These are phyloP conservation scores for Hydrozoanthus tunicans DNA, from an alignment of 64 coral and sea anemone genomes.

Conservation along the genomic window DNA sequence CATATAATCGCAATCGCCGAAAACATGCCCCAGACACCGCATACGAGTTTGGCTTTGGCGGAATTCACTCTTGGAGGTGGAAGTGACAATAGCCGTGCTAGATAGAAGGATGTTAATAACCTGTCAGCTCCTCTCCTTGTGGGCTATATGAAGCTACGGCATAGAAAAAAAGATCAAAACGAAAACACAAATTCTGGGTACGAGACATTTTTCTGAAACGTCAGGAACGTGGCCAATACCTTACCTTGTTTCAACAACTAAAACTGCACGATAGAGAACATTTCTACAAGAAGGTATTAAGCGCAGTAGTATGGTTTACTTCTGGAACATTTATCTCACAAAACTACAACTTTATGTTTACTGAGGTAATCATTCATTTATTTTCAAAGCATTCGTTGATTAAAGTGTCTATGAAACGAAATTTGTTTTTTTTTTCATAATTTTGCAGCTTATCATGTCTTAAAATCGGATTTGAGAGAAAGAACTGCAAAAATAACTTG, in stretches of 20 bases:
- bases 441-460: no score
- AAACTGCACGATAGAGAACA: slow-evolving; percentile 36
- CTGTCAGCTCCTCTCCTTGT: slow-evolving; percentile 30
- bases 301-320: slow-evolving; percentile 31
- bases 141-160: slow-evolving; percentile 13
- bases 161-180: slow-evolving; percentile 20
- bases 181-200: slow-evolving; percentile 29
- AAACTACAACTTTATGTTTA: slow-evolving; percentile 27
- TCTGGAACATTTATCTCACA: not conserved
- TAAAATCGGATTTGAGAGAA: no score
- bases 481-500: no score
- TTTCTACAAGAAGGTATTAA: slow-evolving; percentile 14
- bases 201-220: slow-evolving; percentile 41
- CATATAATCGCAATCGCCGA: no score
- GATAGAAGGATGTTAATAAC: slow-evolving; percentile 29
- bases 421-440: no score
- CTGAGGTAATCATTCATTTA: slow-evolving; percentile 17
- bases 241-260: slow-evolving; percentile 22
- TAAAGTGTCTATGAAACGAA: no score
- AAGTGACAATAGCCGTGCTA: slow-evolving; percentile 9
- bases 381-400: slow-evolving; percentile 17
- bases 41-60: not conserved
- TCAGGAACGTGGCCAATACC: slow-evolving; percentile 31
- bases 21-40: not conserved
- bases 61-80: not conserved